These are phyloP conservation scores for Siniperca obscura DNA, from an alignment of 2,797 vertebrate species.

Conservation along the genomic window DNA sequence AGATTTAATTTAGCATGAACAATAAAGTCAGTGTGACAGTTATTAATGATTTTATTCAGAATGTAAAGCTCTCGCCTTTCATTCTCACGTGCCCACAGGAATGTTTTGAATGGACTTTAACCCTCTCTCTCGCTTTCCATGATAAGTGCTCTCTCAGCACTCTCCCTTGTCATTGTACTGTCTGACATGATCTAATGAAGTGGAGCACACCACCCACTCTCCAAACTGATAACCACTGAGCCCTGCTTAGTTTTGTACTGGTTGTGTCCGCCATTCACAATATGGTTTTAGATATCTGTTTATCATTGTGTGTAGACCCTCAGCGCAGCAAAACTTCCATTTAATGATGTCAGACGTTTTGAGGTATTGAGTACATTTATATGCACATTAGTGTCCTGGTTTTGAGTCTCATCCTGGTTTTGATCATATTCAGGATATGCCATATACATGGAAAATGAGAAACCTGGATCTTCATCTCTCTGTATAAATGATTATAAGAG, in stretches of 20 bases:
- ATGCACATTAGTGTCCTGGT: background rate
- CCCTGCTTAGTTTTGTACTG: constrained; percentile 16
- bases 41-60: constrained; percentile 58
- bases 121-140: constrained; percentile 24
- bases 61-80: constrained; percentile 35
- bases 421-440: background rate
- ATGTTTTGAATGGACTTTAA: constrained; percentile 51
- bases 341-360: background rate
- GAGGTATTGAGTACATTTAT: background rate
- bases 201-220: constrained; percentile 40
- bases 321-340: background rate
- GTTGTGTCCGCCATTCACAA: constrained; percentile 15
- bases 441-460: background rate
- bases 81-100: constrained; percentile 42
- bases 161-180: constrained; percentile 36
- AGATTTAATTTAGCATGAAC: constrained; percentile 57
- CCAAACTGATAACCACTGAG: constrained; percentile 30
- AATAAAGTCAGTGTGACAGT: constrained; percentile 49
- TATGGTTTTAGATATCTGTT: constrained; percentile 8
- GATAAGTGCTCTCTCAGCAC: constrained; percentile 52
- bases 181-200: constrained; percentile 56
- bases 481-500: background rate
- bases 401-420: background rate
- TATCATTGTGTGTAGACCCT: background rate
- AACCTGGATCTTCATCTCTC: background rate